A percentile compares a stretch with the other conserved stretches of the same genome.
These are phyloP conservation scores for Jacana jacana DNA, from an alignment of 2,113 vertebrate genomes.

Conservation along the genomic window DNA sequence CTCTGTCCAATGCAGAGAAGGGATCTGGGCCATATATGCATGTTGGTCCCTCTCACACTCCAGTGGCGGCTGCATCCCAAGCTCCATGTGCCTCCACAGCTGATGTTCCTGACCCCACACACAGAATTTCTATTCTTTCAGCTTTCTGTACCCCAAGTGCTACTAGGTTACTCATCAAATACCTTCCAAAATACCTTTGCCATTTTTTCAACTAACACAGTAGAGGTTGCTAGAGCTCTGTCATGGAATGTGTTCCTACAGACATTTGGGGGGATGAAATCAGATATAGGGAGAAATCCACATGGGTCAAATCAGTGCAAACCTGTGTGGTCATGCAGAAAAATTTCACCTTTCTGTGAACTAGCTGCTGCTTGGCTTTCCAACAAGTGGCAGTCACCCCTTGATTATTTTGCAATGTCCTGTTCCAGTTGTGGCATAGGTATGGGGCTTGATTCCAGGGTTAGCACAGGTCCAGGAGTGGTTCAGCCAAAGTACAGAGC, in stretches of 20 bases:
- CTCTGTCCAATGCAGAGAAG: not conserved
- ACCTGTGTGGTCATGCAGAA: not conserved
- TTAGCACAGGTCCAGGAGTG: not conserved
- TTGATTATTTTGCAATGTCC: rapidly evolving
- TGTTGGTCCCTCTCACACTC: not conserved
- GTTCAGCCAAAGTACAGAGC: not conserved
- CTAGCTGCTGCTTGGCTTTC: not conserved
- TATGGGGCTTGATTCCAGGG: not conserved
- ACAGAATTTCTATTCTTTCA: not conserved
- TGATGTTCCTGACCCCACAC: not conserved
- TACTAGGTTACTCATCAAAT: not conserved
- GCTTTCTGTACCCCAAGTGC: not conserved
- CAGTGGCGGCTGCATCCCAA: not conserved
- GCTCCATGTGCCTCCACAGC: not conserved
- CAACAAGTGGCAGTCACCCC: not conserved
- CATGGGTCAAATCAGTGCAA: not conserved
- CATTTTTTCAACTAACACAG: not conserved
- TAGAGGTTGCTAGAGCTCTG: not conserved
- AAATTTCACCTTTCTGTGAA: not conserved
- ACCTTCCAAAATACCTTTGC: not conserved
- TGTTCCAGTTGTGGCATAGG: not conserved
- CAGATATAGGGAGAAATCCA: not conserved
- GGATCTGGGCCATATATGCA: not conserved
- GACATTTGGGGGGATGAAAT: not conserved
- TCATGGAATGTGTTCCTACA: not conserved